phyloP scores from a whole-genome alignment of 2,113 vertebrate species.

The Phoenicopterus ruber region DNA sequence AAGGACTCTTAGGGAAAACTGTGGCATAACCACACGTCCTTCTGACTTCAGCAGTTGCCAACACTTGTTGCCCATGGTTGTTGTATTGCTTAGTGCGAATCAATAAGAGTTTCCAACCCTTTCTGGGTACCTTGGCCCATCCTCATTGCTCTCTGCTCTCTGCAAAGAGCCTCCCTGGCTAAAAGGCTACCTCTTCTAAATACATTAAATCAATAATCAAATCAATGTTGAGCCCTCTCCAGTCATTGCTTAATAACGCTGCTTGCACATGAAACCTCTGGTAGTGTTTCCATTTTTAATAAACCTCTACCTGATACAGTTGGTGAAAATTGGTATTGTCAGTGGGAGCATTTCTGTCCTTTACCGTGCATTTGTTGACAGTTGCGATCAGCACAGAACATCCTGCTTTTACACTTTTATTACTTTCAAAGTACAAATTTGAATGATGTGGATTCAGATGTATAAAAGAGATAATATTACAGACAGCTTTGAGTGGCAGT shows the following conservation, averaged over 20 bases:
- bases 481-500: slow-evolving; percentile 86
- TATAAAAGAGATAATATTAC: slow-evolving; percentile 85
- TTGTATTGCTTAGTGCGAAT: slow-evolving; percentile 15
- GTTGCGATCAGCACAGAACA: slow-evolving; percentile 71
- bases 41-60: not conserved
- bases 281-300: slow-evolving; percentile 43
- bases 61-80: slow-evolving; percentile 27
- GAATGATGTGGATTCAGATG: slow-evolving; percentile 81
- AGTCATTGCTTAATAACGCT: slow-evolving; percentile 60
- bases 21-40: not conserved
- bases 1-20: not conserved
- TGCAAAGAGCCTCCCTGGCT: slow-evolving; percentile 29
- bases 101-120: slow-evolving; percentile 33
- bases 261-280: slow-evolving; percentile 18
- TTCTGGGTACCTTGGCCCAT: not conserved
- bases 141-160: slow-evolving; percentile 12
- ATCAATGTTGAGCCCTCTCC: slow-evolving; percentile 46
- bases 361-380: slow-evolving; percentile 74
- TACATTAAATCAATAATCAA: slow-evolving; percentile 60
- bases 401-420: slow-evolving; percentile 77
- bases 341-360: slow-evolving; percentile 64
- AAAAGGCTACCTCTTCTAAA: slow-evolving; percentile 52
- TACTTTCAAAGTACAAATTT: slow-evolving; percentile 81
- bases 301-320: slow-evolving; percentile 28
- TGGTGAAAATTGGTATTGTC: slow-evolving; percentile 41